Evolutionary conservation across 2,797 vertebrate species (phyloP).

Genomic region (Epinephelus coioides): DNA sequence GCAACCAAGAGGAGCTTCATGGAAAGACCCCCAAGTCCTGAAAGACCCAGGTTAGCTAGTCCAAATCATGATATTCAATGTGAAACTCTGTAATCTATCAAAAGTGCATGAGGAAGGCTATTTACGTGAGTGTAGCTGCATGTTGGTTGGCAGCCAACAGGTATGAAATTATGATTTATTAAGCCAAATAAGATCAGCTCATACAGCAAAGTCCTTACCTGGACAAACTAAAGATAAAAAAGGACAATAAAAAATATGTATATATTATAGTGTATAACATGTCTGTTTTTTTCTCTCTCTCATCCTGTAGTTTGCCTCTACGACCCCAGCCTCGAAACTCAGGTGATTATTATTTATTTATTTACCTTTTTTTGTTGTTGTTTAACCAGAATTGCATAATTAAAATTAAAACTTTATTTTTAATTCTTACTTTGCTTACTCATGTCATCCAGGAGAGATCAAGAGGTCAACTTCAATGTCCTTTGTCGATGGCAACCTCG

Average conservation of each 20-base stretch:
- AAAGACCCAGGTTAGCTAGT: constrained; percentile 89
- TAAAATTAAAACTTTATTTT: not conserved
- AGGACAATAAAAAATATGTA: not conserved
- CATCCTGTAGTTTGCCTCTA: constrained; percentile 81
- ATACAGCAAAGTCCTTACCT: not conserved
- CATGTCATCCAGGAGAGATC: constrained; percentile 89
- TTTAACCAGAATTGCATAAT: not conserved
- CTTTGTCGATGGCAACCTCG: constrained; percentile 94
- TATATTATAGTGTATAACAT: not conserved
- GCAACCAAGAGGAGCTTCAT: constrained; percentile 89
- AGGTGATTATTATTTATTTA: constrained; percentile 83
- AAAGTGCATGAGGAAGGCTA: not conserved
- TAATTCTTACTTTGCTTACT: constrained; percentile 22
- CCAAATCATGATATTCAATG: not conserved
- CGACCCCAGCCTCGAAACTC: constrained; percentile 88
- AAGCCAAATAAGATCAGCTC: not conserved
- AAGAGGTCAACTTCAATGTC: constrained; percentile 97
- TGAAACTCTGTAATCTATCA: not conserved
- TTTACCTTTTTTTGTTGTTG: not conserved
- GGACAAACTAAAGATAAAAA: not conserved
- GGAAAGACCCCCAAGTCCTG: constrained; percentile 88
- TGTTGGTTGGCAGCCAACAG: not conserved
- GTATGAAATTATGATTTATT: not conserved
- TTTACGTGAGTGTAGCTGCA: not conserved
- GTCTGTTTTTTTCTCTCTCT: constrained; percentile 15